Evolutionary conservation across 2,113 vertebrate genomes (phyloP), one percentile per base, ranked within the genome.

Genomic region (Bucco capensis): DNA sequence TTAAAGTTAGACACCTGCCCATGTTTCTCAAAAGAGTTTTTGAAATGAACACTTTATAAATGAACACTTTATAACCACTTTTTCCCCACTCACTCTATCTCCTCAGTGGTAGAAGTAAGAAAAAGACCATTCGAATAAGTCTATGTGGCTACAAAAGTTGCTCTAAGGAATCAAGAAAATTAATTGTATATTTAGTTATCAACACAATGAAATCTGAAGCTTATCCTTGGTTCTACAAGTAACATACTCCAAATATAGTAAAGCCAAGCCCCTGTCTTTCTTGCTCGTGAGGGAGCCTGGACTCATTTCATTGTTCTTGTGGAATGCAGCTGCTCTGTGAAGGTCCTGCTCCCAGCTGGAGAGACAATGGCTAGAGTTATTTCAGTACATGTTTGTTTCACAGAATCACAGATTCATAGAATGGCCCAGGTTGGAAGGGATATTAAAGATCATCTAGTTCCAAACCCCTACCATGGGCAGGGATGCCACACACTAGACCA

Each of bases 311-410:
- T 90, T 92, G 80, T 84, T 86, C 73, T 78, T 61, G 23, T 65
- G 77, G 86, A 92, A 88, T 83, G 85, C 38, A 65, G 69, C 73
- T 88, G 69, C 83, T 93, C 15, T 27, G 22, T 66, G 57, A 93
- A 81, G 83, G 65, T 94, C 84, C 57, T 90, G 37, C 49, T 94
- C 76, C 56, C 72, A 90, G 85, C 83, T 88, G 86, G 83, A 93
- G 65, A 72, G 31, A 35, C 65, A 57, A 38, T 21, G 66, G 21
- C 25, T 74, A 57, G 70, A 94, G 33, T 86, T 94, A 81, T 47
- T 90, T 91, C 80, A 57, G 62, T 72, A 67, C 8, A 9, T 37
- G 5, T 78, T 93, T 89, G 60, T n/a, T n/a, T n/a, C n/a, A n/a
- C n/a, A n/a, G n/a, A n/a, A n/a, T n/a, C n/a, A n/a, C n/a, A n/a